Base-by-base conservation (phyloP, 2,113 vertebrate species). In the Halichoerus grypus region DNA sequence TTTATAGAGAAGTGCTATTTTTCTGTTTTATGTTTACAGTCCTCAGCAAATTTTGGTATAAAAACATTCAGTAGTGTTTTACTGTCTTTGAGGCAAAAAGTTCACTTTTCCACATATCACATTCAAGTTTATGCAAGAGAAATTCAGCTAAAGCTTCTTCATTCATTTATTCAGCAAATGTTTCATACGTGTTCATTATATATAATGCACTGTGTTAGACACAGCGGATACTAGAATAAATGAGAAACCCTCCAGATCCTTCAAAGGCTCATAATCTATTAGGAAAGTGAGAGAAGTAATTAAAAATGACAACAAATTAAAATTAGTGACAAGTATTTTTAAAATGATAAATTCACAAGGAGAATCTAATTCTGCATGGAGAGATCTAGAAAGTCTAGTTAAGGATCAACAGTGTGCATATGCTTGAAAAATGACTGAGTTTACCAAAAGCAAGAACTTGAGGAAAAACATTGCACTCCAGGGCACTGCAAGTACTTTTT, bases 221-320 rank as follows among this genome's bases (percentile, higher is more conserved):
- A 86, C 1, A 77, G 82, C 11, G 31, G 36, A 42, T 61, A 49
- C 18, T 59, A 89, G 21, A 81, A 86, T 77, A 94, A 81, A 57
- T 74, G 63, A 95, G 36, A 85, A 15, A 65, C 4, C 16, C 51
- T 63, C 33, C 22, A 83, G 53, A 65, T 82, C 33, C 33, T 86
- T 36, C 72, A 94, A 91, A 69, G 42, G 0, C 39, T 92, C 51
- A 42, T 81, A 89, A 88, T 79, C 84, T 81, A 46, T 90, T 72
- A 89, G 7, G 42, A 89, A 92, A 88, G 72, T 63, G 16, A 69
- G 51, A 88, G 31, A 83, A 76, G 51, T 89, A 61, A 76, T 69
- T 84, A 67, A 94, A 96, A 95, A 79, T 91, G 76, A 63, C 61
- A 83, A 83, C 19, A 79, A 89, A 81, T 94, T 72, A 53, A 95